phyloP scores from a whole-genome alignment of 53 echinoderm and acorn worm genomes.

The Arbacia lixula region DNA sequence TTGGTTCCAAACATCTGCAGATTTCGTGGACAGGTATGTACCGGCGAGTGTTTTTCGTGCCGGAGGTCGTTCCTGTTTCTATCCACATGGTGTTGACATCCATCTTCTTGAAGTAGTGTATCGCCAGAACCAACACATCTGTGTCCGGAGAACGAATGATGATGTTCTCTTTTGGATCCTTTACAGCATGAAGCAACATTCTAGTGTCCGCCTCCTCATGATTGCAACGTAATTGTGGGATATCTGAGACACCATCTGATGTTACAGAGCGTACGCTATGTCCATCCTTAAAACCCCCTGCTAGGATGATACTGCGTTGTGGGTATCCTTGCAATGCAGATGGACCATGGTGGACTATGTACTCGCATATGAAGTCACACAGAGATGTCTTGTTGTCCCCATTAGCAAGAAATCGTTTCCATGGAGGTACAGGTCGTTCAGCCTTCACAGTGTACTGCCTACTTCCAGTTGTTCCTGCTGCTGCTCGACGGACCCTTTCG shows the following conservation, averaged over 20 bases:
- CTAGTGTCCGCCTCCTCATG: conserved; percentile 53
- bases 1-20: not conserved
- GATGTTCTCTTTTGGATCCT: not conserved
- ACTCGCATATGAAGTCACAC: conserved; percentile 25
- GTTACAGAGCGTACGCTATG: not conserved
- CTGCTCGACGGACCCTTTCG: conserved; percentile 39
- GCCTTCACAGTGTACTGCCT: conserved; percentile 11
- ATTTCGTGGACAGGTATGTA: conserved; percentile 41
- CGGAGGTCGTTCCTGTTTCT: conserved; percentile 22
- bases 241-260: not conserved
- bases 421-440: conserved; percentile 36
- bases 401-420: conserved; percentile 46
- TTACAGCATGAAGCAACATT: conserved; percentile 34
- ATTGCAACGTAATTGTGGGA: not conserved
- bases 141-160: conserved; percentile 47
- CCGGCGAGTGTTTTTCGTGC: not conserved
- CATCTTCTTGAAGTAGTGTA: conserved; percentile 31
- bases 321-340: conserved; percentile 2
- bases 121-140: conserved; percentile 38
- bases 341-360: not conserved
- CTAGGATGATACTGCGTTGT: not conserved
- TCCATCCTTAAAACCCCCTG: conserved; percentile 29
- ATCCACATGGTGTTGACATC: conserved; percentile 18
- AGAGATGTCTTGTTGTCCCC: conserved; percentile 15
- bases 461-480: not conserved